A percentile compares a stretch with the other conserved stretches of the same genome.
phyloP scores from a whole-genome alignment of 2,797 vertebrate species.

The Pristis pectinata region DNA sequence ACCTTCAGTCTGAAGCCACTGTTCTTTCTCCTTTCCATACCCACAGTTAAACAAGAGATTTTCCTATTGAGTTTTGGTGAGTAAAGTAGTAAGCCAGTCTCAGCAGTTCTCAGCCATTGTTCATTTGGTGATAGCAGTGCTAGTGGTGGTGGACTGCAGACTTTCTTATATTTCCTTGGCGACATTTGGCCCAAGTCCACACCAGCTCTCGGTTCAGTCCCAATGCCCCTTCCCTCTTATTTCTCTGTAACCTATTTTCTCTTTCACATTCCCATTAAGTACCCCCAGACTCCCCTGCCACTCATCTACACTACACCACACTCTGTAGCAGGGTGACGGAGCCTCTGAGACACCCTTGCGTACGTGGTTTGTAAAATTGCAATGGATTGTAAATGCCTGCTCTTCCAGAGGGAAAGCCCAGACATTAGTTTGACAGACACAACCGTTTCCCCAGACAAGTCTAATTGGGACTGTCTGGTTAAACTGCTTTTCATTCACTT shows the following conservation, averaged over 20 bases:
- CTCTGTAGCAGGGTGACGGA: background rate
- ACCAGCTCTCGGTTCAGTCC: too few relatives aligned
- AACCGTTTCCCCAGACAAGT: background rate
- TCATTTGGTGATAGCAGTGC: background rate
- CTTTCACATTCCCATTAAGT: too few relatives aligned
- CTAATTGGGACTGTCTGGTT: background rate
- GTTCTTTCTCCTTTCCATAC: too few relatives aligned
- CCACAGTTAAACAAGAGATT: background rate
- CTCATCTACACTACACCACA: background rate
- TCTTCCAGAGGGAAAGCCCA: background rate
- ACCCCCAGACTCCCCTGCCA: too few relatives aligned
- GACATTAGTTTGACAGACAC: background rate
- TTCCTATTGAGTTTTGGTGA: background rate
- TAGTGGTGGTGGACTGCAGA: background rate
- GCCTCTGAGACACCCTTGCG: background rate
- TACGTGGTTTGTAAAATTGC: background rate
- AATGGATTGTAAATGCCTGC: background rate
- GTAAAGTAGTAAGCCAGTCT: background rate
- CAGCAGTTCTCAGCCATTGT: background rate
- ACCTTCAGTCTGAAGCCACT: background rate
- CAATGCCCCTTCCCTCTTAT: too few relatives aligned
- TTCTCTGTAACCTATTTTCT: too few relatives aligned
- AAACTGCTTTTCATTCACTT: background rate
- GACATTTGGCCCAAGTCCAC: too few relatives aligned
- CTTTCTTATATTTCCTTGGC: too few relatives aligned